Percentiles rank a stretch among this genome's conserved stretches.
Conservation (phyloP, 2,888 invertebrate species). For the Tupiocoris notatus region DNA sequence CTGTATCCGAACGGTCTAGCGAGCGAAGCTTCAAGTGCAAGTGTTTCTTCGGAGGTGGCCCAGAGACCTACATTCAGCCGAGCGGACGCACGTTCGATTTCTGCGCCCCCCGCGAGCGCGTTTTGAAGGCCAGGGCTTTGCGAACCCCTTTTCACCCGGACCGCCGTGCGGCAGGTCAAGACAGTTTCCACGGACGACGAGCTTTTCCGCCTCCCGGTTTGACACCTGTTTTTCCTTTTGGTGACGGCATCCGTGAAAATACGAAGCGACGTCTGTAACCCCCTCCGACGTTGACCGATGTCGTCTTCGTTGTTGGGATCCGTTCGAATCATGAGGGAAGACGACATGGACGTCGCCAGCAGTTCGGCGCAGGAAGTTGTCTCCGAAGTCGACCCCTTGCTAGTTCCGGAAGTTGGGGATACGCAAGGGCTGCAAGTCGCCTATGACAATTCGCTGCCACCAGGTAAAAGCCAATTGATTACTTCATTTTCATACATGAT, state of each 20-base stretch:
- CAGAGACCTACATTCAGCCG: slow-evolving; percentile 81
- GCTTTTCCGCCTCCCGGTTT: not conserved
- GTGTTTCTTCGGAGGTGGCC: slow-evolving; percentile 65
- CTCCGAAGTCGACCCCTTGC: slow-evolving; percentile 15
- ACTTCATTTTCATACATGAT: not conserved
- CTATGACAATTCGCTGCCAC: slow-evolving; percentile 4
- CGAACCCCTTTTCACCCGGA: slow-evolving; percentile 19
- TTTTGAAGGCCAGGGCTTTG: slow-evolving; percentile 22
- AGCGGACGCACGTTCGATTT: slow-evolving; percentile 59
- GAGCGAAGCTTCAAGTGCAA: slow-evolving; percentile 16
- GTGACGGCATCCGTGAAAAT: not conserved
- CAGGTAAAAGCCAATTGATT: not conserved
- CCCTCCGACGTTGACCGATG: not conserved
- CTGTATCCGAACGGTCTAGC: too few species aligned
- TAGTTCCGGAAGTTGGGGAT: slow-evolving; percentile 6
- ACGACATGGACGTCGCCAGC: slow-evolving; percentile 20
- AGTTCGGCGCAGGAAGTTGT: slow-evolving; percentile 28
- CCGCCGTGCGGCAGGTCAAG: slow-evolving; percentile 21
- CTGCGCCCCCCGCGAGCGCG: slow-evolving; percentile 5
- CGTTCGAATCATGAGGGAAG: slow-evolving; percentile 9
- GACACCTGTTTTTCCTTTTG: not conserved
- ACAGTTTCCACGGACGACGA: not conserved
- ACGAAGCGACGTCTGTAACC: not conserved
- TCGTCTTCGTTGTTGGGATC: not conserved
- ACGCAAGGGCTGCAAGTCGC: slow-evolving; percentile 10